A percentile compares a stretch with the other conserved stretches of the same genome.
Evolutionary conservation across 2,797 vertebrate species (phyloP).

Genomic region (Coccyzus lansbergi): DNA sequence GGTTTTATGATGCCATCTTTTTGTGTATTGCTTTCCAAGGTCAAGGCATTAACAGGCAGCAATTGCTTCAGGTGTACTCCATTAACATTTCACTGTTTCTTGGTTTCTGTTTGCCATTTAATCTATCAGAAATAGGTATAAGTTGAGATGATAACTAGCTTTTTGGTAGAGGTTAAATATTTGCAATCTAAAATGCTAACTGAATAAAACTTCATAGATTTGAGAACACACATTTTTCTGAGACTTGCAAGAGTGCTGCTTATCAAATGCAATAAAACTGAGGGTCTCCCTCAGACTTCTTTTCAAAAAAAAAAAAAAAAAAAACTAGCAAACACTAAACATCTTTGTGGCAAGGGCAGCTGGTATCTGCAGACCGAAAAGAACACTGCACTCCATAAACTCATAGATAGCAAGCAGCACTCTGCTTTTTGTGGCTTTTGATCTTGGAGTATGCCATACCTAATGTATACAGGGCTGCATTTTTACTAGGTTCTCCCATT

Average conservation of each 20-base stretch:
- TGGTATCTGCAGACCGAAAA: background rate
- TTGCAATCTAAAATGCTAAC: slow-evolving; percentile 1
- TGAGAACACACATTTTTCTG: background rate
- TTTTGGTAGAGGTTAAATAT: slow-evolving; percentile 44
- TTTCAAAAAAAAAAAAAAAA: too few species aligned
- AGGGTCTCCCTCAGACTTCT: background rate
- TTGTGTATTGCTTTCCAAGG: slow-evolving; percentile 85
- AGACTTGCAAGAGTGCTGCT: background rate
- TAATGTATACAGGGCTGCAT: background rate
- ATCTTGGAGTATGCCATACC: background rate
- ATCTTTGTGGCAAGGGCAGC: background rate
- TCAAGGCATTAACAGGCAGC: slow-evolving; percentile 83
- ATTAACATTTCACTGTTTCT: slow-evolving; percentile 79
- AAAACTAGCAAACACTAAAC: too few species aligned
- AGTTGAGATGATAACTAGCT: slow-evolving; percentile 64
- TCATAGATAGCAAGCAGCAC: background rate
- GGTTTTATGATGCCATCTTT: slow-evolving; percentile 86
- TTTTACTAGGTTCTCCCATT: background rate
- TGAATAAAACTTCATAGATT: slow-evolving; percentile 7
- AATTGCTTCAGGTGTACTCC: slow-evolving; percentile 83
- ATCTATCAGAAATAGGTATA: slow-evolving; percentile 64
- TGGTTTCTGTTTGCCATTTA: slow-evolving; percentile 75
- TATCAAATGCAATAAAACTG: background rate
- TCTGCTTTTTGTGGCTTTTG: background rate
- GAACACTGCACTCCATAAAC: background rate